These are phyloP conservation scores for Brachycybe producta DNA, from an alignment of 2,888 invertebrate species.

Conservation along the genomic window DNA sequence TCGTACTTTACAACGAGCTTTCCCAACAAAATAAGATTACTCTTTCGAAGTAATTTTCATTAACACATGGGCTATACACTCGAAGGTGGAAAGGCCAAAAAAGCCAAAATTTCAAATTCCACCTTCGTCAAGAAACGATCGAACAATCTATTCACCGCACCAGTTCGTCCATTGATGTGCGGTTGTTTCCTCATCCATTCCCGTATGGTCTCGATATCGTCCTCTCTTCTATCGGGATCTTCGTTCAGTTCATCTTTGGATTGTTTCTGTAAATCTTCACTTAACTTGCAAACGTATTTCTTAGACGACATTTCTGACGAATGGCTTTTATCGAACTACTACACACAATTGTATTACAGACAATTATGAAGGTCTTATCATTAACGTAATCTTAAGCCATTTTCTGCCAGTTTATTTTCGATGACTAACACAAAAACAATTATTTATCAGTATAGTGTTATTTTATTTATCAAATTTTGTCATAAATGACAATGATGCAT, in stretches of 20 bases:
- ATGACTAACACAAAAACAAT: not conserved
- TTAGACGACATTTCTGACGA: too few relatives aligned
- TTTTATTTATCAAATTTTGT: too few relatives aligned
- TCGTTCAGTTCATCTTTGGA: constrained; percentile 44
- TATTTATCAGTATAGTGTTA: too few relatives aligned
- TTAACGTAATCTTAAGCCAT: too few relatives aligned
- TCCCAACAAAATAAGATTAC: not conserved
- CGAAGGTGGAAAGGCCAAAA: not conserved
- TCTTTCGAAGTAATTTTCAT: not conserved
- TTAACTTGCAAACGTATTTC: constrained; percentile 8
- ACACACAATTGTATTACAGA: too few relatives aligned
- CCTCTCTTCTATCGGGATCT: constrained; percentile 37
- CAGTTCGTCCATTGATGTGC: constrained; percentile 9
- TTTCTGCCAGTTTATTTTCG: not conserved
- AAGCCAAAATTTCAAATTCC: too few relatives aligned
- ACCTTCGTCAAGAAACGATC: too few relatives aligned
- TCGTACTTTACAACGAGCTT: not conserved
- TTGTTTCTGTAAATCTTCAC: constrained; percentile 37
- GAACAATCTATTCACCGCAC: too few relatives aligned
- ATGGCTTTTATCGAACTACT: too few relatives aligned
- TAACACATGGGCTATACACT: not conserved
- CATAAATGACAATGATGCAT: too few relatives aligned
- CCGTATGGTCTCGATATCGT: constrained; percentile 41
- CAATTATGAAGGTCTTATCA: too few relatives aligned
- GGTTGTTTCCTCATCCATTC: constrained; percentile 41